Evolutionary conservation across 1,140 invertebrate species (phyloP), one percentile per base, ranked within the genome.

Genomic region (Chrysomallon squamiferum): DNA sequence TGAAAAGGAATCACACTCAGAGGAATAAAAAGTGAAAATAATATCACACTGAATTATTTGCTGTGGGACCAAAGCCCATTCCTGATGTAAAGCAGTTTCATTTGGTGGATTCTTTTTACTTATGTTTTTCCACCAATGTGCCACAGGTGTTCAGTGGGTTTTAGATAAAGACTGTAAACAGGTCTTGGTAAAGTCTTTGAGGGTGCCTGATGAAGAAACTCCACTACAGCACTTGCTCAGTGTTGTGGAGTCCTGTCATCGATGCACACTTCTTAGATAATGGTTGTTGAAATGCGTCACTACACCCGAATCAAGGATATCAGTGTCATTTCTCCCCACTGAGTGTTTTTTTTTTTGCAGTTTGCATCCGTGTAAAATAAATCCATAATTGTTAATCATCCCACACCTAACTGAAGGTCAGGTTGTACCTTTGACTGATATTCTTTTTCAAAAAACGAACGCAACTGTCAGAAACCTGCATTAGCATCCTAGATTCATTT

Each of bases 241-340:
- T 27, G 47, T 7, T 5, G 47, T 27, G 5, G 47, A 50, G 47
- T n/a, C 5, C n/a, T 50, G 5, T 50, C 47, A 9, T 27, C 47
- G 5, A 50, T 50, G 47, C n/a, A 50, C 47, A 50, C 47, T 15
- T 50, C 27, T 11, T 50, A 11, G 27, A 20, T 11, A 20, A 50
- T 50, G 49, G 49, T 50, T 50, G 49, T 50, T 20, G 49, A 50
- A 50, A 50, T 50, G 49, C 27, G 49, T 11, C 49, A 50, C 49
- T 50, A 50, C 49, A 20, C 11, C 20, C 11, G 2, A 20, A 22
- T 50, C 11, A 50, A 50, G 9, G 22, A 50, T 50, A 1, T 11
- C 49, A 50, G 49, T 50, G 49, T 20, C 9, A 50, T n/a, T 18
- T 50, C 27, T 20, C 27, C 2, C 9, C 49, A 11, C 2, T 50